These are phyloP conservation scores for Nomada fucata DNA, from an alignment of 2,888 invertebrate genomes.

Conservation along the genomic window DNA sequence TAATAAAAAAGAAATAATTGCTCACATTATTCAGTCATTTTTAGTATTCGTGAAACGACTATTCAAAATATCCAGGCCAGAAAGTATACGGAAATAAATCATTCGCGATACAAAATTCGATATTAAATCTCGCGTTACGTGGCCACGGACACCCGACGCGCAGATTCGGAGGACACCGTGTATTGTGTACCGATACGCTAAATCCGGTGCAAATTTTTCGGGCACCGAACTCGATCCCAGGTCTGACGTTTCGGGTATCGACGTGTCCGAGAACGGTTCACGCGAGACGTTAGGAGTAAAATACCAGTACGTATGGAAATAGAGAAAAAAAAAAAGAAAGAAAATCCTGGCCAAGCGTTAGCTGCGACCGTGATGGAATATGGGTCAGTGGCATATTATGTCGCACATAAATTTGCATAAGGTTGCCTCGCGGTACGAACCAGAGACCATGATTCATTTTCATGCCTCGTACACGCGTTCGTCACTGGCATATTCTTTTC, in stretches of 20 bases:
- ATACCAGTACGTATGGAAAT: slow-evolving; percentile 35
- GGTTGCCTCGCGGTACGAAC: slow-evolving; percentile 27
- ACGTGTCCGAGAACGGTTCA: background rate
- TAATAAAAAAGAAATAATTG: too few relatives aligned
- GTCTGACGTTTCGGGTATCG: background rate
- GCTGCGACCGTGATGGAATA: slow-evolving; percentile 65
- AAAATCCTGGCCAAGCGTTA: slow-evolving; percentile 10
- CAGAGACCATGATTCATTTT: slow-evolving; percentile 2
- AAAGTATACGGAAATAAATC: too few relatives aligned
- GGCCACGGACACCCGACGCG: too few relatives aligned
- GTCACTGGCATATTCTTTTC: background rate
- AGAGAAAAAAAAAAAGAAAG: slow-evolving; percentile 5
- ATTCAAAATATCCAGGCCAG: too few relatives aligned
- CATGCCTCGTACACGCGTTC: slow-evolving; percentile 1
- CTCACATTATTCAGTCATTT: too few relatives aligned
- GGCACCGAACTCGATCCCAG: background rate
- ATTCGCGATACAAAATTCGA: too few relatives aligned
- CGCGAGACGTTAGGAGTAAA: background rate
- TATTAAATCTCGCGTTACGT: too few relatives aligned
- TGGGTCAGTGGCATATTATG: slow-evolving; percentile 71
- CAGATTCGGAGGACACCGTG: too few relatives aligned
- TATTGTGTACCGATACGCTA: too few relatives aligned
- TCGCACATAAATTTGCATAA: slow-evolving; percentile 65
- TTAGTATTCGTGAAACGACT: too few relatives aligned
- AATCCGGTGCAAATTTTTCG: background rate